Conservation (phyloP, 2,888 invertebrate species). For the Vesta saturnalis region DNA sequence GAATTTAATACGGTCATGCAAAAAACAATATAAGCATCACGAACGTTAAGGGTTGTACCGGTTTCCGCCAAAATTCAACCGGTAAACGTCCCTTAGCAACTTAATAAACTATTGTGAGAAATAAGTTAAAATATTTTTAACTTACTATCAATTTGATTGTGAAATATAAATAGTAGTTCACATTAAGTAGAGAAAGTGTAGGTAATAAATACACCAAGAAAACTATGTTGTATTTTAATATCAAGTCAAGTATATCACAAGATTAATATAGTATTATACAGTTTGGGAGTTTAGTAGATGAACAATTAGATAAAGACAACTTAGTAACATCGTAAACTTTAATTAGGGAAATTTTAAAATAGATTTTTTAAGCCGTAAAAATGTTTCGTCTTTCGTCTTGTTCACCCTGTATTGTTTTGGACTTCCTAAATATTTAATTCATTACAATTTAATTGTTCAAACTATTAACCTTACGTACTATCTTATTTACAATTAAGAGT, state of each 20-base stretch:
- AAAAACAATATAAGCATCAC: too few species aligned
- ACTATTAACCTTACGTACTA: conserved; percentile 26
- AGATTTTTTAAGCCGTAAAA: background rate
- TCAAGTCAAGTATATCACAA: conserved; percentile 30
- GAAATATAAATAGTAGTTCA: too few species aligned
- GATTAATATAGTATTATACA: conserved; percentile 21
- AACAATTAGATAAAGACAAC: conserved; percentile 7
- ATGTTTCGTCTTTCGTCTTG: conserved; percentile 4
- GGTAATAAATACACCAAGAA: too few species aligned
- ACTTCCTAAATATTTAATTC: conserved; percentile 20
- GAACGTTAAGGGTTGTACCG: too few species aligned
- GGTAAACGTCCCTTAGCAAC: too few species aligned
- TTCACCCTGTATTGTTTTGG: conserved; percentile 33
- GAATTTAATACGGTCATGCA: too few species aligned
- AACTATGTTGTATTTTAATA: conserved; percentile 18
- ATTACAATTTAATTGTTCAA: conserved; percentile 24
- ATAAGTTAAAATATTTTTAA: too few species aligned
- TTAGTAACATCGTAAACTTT: background rate
- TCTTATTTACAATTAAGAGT: conserved; percentile 35
- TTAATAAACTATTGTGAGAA: too few species aligned
- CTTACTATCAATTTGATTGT: too few species aligned
- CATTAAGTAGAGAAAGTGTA: too few species aligned
- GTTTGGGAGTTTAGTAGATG: conserved; percentile 6
- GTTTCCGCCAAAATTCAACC: too few species aligned
- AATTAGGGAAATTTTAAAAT: conserved; percentile 2